These are phyloP conservation scores for Prostheceraeus crozeri DNA, from an alignment of 2,888 invertebrate genomes.

Conservation along the genomic window DNA sequence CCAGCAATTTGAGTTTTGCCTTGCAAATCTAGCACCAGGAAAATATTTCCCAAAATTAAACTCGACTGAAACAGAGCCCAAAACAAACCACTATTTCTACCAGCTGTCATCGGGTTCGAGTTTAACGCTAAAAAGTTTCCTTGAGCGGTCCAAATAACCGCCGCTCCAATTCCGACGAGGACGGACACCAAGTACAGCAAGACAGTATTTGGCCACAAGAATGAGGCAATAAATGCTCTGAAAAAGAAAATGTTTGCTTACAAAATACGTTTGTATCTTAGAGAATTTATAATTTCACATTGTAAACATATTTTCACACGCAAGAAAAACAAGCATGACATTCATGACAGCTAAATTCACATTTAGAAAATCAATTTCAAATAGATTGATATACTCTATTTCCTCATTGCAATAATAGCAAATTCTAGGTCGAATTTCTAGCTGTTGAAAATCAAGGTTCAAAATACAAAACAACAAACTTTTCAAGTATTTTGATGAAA, in stretches of 20 bases:
- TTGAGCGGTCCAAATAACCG: slow-evolving; percentile 87
- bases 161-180: slow-evolving; percentile 80
- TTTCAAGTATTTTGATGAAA: too few relatives aligned
- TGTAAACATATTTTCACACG: too few relatives aligned
- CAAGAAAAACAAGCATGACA: too few relatives aligned
- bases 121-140: slow-evolving; percentile 82
- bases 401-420: too few relatives aligned
- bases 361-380: too few relatives aligned
- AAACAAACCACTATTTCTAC: slow-evolving; percentile 86
- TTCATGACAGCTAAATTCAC: too few relatives aligned
- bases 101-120: slow-evolving; percentile 76
- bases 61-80: slow-evolving; percentile 91
- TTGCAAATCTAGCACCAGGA: slow-evolving; percentile 82
- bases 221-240: slow-evolving; percentile 80
- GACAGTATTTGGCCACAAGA: slow-evolving; percentile 74
- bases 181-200: slow-evolving; percentile 76
- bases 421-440: too few relatives aligned
- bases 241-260: slow-evolving; percentile 46
- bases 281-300: too few relatives aligned
- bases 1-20: slow-evolving; percentile 68
- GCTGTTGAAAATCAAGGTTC: too few relatives aligned
- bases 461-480: too few relatives aligned
- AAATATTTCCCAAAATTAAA: slow-evolving; percentile 88
- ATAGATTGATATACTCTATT: too few relatives aligned
- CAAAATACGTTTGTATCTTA: slow-evolving; percentile 26